Base-by-base conservation (phyloP, 2,797 vertebrate species). In the Trachurus trachurus region DNA sequence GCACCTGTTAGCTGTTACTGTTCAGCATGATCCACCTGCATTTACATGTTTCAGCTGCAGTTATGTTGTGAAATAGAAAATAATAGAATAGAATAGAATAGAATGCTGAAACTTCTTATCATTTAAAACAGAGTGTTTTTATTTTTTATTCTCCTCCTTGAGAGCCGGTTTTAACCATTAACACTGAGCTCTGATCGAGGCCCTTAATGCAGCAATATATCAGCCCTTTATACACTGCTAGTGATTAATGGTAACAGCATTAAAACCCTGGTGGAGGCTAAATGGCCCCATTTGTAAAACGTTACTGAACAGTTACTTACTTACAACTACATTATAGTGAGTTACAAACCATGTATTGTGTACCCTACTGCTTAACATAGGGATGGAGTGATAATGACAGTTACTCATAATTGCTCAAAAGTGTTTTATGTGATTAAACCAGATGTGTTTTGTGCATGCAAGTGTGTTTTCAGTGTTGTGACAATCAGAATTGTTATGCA, bases 121-220 rank as follows among this genome's bases (percentile, higher is more conserved):
- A 10, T 39, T 39, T 9, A 11, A 9, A 9, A 9, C 26, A 26
- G n/a, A n/a, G n/a, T 39, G 37, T 39, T 26, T 26, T 26, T 26
- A 26, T 40, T 40, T 39, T 9, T 39, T 39, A 22, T 62, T 86
- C 49, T 76, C 17, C 57, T 66, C 45, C 19, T 56, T 69, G 17
- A 82, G 56, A 82, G 80, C 56, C 80, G 8, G 66, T 87, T 85
- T 87, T 73, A 60, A 81, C 57, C 66, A 11, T 70, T 52, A 62
- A 77, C 34, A 64, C 61, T 44, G 9, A 10, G 8, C 37, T 66
- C 31, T 66, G 62, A 89, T 90, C 74, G 82, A 80, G 63, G 57
- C 68, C 29, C 39, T 54, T 54, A 54, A 54, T 82, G 57, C 42
- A 45, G 59, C 72, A 65, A 65, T 81, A 67, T 17, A 69, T 88